Evolutionary conservation across 2,113 vertebrate genomes (phyloP).

Genomic region (Sinosuthora webbiana): DNA sequence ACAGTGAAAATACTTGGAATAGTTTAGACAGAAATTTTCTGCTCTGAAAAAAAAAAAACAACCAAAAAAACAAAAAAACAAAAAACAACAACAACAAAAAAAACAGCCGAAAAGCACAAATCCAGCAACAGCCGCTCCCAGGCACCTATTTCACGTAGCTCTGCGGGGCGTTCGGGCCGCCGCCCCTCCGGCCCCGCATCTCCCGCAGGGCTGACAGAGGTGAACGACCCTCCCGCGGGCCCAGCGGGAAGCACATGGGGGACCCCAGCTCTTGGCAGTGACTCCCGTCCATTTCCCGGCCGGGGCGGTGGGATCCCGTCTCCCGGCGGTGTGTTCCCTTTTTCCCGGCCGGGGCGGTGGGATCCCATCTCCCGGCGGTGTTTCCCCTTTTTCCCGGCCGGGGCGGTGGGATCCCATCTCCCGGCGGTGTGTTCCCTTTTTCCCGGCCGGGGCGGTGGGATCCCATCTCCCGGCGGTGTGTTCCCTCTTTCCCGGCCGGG

Average conservation of each 20-base stretch:
- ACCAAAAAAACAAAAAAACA: too few relatives aligned
- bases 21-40: background rate
- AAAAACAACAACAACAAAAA: too few relatives aligned
- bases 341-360: background rate
- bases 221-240: background rate
- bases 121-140: background rate
- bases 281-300: too few relatives aligned
- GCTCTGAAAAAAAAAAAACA: too few relatives aligned
- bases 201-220: background rate
- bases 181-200: background rate
- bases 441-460: too few relatives aligned
- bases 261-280: background rate
- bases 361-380: background rate
- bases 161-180: background rate
- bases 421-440: too few relatives aligned
- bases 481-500: too few relatives aligned
- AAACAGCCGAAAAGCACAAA: accelerated
- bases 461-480: background rate
- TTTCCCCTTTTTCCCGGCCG: too few relatives aligned
- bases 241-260: background rate
- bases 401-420: too few relatives aligned
- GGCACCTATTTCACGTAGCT: background rate
- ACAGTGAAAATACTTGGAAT: background rate
- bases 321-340: too few relatives aligned
- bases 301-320: accelerated